Conservation (phyloP, 2,113 vertebrate genomes). For the Aplodontia rufa region DNA sequence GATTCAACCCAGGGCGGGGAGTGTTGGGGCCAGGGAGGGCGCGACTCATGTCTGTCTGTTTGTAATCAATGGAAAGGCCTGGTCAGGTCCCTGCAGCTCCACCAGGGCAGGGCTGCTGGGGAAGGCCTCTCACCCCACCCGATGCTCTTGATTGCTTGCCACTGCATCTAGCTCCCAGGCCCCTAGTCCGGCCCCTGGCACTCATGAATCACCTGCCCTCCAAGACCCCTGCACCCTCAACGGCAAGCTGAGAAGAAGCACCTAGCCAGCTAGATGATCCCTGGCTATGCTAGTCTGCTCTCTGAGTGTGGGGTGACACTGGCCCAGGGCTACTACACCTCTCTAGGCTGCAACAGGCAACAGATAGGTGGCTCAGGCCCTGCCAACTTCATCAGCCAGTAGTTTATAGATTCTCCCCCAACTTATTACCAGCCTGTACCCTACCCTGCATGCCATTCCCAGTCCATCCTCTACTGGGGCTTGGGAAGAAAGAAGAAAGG, state of each 20-base stretch:
- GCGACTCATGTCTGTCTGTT: constrained; percentile 62
- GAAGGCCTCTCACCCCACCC: not conserved
- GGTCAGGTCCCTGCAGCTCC: constrained; percentile 8
- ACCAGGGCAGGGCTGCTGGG: constrained; percentile 10
- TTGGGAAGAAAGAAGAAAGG: not conserved
- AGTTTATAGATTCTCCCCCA: not conserved
- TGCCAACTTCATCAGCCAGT: not conserved
- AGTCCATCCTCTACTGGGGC: not conserved
- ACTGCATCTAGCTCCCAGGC: not conserved
- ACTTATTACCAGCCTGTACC: not conserved
- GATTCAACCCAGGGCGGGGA: constrained; percentile 55
- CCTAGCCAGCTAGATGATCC: not conserved
- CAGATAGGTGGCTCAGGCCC: not conserved
- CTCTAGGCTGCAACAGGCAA: not conserved
- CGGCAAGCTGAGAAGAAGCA: not conserved
- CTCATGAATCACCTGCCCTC: not conserved
- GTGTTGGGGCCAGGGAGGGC: constrained; percentile 45
- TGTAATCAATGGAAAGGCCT: constrained; percentile 73
- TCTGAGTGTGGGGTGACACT: not conserved
- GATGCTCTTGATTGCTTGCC: not conserved
- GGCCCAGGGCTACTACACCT: not conserved
- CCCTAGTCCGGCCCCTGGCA: not conserved
- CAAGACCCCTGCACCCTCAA: constrained; percentile 30
- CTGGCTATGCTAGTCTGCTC: not conserved
- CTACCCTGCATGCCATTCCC: not conserved